A percentile compares a stretch with the other conserved stretches of the same genome.
These are phyloP conservation scores for Platalea minor DNA, from an alignment of 2,797 vertebrate species.

Conservation along the genomic window DNA sequence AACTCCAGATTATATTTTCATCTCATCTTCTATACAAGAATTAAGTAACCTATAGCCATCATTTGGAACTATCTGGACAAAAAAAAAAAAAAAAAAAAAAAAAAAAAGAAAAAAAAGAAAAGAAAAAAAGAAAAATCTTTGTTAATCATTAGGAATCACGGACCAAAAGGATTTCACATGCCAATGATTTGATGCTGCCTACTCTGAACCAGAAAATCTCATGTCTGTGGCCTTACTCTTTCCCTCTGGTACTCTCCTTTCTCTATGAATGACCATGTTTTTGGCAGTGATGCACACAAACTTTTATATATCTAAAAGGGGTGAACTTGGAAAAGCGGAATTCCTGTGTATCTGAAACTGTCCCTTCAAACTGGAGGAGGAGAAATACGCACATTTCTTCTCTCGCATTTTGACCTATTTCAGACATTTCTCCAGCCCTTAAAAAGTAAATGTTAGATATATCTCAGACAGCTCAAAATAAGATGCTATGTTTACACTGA, in stretches of 20 bases:
- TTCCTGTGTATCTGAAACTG: not conserved
- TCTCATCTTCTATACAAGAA: not conserved
- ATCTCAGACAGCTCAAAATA: not conserved
- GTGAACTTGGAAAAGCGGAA: not conserved
- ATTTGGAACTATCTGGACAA: not conserved
- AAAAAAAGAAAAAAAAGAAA: too few species aligned
- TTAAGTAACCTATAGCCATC: not conserved
- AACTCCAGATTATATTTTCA: not conserved
- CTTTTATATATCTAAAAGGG: not conserved
- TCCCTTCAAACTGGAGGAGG: not conserved
- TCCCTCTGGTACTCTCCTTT: not conserved
- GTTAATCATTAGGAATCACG: not conserved
- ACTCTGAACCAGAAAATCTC: not conserved
- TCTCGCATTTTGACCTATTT: not conserved
- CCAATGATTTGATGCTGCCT: not conserved
- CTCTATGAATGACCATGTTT: not conserved
- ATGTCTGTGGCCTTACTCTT: not conserved
- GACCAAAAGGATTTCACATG: not conserved
- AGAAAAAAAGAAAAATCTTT: too few species aligned
- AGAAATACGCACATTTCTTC: not conserved
- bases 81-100: too few species aligned
- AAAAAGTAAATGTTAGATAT: not conserved
- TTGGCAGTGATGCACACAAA: not conserved
- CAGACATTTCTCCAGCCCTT: not conserved
- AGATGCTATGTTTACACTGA: not conserved